Base-by-base conservation (phyloP, 2,797 vertebrate genomes). In the Danio aesculapii region DNA sequence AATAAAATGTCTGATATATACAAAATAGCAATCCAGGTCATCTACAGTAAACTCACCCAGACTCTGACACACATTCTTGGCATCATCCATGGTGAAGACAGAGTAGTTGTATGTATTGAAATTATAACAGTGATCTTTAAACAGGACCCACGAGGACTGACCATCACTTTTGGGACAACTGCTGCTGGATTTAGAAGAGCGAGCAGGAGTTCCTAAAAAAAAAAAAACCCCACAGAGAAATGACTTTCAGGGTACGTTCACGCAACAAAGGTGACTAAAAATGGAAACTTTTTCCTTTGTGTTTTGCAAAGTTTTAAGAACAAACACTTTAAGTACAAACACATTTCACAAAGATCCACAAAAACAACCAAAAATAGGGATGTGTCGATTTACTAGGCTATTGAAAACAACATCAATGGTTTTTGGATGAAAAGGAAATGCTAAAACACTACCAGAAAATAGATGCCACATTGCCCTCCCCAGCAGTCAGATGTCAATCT, bases 101-200 rank as follows among this genome's bases (percentile, higher is more conserved):
- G 86, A 94, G 86, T 95, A 97, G 88, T 95, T 97, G 92, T 95
- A 96, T 88, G 94, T 94, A 87, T 97, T 89, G 50, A 97, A 95
- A 0, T 90, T 92, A 0, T 99, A 99, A 72, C 98, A 99, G 82
- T 96, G 92, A 79, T 92, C 92, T 83, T 92, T 86, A 62, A 95
- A 94, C 78, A 94, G 92, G n/a, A 97, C 86, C 98, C 98, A 99
- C 0, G 83, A 90, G 0, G 92, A 90, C 0, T 10, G 21, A 8
- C 88, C 89, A 0, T 85, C 73, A 74, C 74, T 88, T 69, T 87
- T 80, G n/a, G 95, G 95, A 82, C 96, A 97, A 73, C 66, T 77
- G 46, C 5, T 59, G 59, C 90, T 93, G 21, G 90, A 83, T 43
- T 74, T 44, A 9, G 84, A 69, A 19, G 52, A 30, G 10, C 62